phyloP scores from a whole-genome alignment of 2,113 vertebrate genomes.

The Halcyon malimbica region DNA sequence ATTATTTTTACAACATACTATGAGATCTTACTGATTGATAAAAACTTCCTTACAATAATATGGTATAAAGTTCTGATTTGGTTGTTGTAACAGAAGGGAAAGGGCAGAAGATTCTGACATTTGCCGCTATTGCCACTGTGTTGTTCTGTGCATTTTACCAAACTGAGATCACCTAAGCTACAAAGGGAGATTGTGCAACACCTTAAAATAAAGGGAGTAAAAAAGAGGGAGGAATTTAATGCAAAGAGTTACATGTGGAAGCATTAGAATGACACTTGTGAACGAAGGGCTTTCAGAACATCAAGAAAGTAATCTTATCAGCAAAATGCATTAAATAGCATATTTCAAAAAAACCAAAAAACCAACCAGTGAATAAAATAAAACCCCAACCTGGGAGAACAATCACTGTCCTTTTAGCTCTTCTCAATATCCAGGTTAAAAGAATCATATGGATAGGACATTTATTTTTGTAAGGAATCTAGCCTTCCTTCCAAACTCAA shows the following conservation, averaged over 20 bases:
- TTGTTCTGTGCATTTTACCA: not conserved
- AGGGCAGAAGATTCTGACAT: not conserved
- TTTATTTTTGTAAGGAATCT: not conserved
- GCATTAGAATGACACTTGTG: not conserved
- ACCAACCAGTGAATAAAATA: too few species aligned
- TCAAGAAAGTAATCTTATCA: not conserved
- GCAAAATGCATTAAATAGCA: not conserved
- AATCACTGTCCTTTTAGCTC: not conserved
- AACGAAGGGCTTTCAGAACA: not conserved
- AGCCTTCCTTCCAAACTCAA: not conserved
- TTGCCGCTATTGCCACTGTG: accelerated
- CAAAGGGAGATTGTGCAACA: not conserved
- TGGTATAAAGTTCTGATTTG: not conserved
- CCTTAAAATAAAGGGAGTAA: not conserved
- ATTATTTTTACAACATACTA: not conserved
- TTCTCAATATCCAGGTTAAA: not conserved
- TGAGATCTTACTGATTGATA: not conserved
- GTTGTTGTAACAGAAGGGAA: not conserved
- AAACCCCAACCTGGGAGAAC: not conserved
- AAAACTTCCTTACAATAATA: not conserved
- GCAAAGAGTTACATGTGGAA: not conserved
- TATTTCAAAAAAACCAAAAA: not conserved
- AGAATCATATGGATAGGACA: not conserved
- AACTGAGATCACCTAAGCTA: not conserved
- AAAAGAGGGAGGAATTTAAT: not conserved